These are phyloP conservation scores for Microhierax caerulescens DNA, from an alignment of 2,797 vertebrate genomes.

Conservation along the genomic window DNA sequence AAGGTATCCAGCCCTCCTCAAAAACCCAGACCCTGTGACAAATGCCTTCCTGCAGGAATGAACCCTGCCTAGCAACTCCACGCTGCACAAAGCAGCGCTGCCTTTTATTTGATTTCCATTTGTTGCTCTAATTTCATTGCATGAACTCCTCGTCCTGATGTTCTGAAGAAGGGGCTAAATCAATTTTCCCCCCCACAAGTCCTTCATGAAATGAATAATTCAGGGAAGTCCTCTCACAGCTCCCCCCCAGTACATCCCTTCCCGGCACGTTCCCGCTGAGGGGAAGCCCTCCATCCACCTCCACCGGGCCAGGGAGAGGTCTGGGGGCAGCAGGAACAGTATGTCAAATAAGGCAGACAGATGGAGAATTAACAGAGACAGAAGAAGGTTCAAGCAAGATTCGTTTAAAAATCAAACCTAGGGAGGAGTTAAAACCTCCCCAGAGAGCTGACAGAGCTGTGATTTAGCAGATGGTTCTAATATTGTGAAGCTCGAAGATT, in stretches of 20 bases:
- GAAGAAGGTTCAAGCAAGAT: conserved; percentile 19
- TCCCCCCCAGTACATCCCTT: background rate
- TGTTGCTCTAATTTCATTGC: background rate
- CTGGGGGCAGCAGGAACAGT: background rate
- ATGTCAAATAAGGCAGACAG: background rate
- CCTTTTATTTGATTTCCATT: background rate
- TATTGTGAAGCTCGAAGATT: background rate
- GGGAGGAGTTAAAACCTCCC: background rate
- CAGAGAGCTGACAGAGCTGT: background rate
- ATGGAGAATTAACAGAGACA: conserved; percentile 8
- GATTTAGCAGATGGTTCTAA: conserved; percentile 41
- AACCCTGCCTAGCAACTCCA: conserved; percentile 6
- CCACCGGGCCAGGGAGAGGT: background rate
- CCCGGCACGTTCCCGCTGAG: background rate
- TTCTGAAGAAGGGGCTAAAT: background rate
- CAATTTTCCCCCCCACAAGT: background rate
- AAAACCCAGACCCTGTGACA: background rate
- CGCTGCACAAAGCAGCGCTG: background rate
- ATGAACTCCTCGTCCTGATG: background rate
- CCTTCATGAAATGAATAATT: background rate
- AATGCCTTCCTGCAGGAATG: background rate
- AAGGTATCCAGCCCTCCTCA: background rate
- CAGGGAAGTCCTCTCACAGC: background rate
- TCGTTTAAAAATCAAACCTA: background rate
- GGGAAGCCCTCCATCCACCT: background rate